These are phyloP conservation scores for Tenthredo amoena DNA, from an alignment of 2,888 invertebrate species.

Conservation along the genomic window DNA sequence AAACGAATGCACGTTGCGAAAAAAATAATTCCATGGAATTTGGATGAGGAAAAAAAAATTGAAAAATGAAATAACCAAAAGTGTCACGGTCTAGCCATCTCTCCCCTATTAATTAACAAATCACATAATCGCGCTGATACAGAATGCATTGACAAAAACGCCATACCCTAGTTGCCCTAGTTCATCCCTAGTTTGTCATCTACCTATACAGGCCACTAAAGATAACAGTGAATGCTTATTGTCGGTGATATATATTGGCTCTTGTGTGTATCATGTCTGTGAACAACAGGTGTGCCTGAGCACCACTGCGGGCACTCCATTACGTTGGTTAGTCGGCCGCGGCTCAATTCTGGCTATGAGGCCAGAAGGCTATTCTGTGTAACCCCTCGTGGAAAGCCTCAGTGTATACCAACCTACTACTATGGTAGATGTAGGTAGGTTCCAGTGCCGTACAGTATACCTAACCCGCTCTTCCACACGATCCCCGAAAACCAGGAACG, in stretches of 20 bases:
- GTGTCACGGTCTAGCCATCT: no score
- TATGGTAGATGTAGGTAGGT: constrained; percentile 4
- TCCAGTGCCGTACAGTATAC: background rate
- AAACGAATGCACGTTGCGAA: no score
- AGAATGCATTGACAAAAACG: background rate
- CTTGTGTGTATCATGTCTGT: constrained; percentile 47
- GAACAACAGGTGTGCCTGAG: constrained; percentile 59
- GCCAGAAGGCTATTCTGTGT: constrained; percentile 53
- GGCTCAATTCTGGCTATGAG: constrained; percentile 72
- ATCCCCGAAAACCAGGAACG: constrained; percentile 32
- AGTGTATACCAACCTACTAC: constrained; percentile 45
- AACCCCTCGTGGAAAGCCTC: constrained; percentile 64
- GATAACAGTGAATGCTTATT: background rate
- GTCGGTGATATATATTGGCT: background rate
- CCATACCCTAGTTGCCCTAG: background rate
- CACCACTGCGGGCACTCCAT: constrained; percentile 71
- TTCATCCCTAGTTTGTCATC: background rate
- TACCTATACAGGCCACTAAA: background rate
- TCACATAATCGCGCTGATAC: background rate
- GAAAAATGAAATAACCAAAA: no score
- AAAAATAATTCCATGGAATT: no score
- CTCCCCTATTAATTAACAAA: no score
- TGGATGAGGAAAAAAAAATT: no score
- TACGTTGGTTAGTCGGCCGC: constrained; percentile 74
- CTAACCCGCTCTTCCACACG: constrained; percentile 27